Evolutionary conservation across 2,113 vertebrate genomes (phyloP).

Genomic region (Corythornis madagascariensis): DNA sequence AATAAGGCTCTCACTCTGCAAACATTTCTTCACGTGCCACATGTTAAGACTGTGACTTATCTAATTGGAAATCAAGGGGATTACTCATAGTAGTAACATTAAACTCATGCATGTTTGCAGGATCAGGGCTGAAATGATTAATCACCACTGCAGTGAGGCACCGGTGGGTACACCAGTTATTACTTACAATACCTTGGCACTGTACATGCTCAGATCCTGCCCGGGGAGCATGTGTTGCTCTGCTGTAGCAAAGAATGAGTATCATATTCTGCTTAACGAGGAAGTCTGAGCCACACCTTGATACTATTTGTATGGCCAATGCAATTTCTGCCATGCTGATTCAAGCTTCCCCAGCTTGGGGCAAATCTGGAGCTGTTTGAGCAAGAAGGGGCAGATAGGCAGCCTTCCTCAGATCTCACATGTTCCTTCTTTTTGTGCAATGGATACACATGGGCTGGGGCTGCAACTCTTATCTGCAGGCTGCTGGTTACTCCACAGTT

Average conservation of each 20-base stretch:
- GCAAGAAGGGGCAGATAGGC: fast-evolving
- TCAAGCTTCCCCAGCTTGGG: not conserved
- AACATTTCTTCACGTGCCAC: slow-evolving; percentile 62
- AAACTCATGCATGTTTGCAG: slow-evolving; percentile 51
- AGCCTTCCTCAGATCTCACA: not conserved
- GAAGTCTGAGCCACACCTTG: not conserved
- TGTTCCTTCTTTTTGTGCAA: not conserved
- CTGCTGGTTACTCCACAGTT: not conserved
- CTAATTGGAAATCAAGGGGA: slow-evolving; percentile 59
- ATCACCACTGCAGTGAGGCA: slow-evolving; percentile 35
- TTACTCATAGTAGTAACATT: slow-evolving; percentile 66
- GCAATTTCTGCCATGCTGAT: not conserved
- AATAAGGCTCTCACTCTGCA: slow-evolving; percentile 54
- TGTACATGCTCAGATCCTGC: not conserved
- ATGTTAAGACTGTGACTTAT: slow-evolving; percentile 63
- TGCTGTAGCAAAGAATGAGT: not conserved
- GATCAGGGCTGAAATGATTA: slow-evolving; percentile 58
- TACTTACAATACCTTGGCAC: not conserved
- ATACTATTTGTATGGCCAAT: fast-evolving
- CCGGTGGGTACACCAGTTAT: not conserved
- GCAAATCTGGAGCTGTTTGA: not conserved
- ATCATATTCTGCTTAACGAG: not conserved
- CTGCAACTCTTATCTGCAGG: not conserved
- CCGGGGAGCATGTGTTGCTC: not conserved
- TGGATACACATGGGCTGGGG: fast-evolving